Conservation (phyloP, 2,888 invertebrate genomes). For the Drosophila limbata region DNA sequence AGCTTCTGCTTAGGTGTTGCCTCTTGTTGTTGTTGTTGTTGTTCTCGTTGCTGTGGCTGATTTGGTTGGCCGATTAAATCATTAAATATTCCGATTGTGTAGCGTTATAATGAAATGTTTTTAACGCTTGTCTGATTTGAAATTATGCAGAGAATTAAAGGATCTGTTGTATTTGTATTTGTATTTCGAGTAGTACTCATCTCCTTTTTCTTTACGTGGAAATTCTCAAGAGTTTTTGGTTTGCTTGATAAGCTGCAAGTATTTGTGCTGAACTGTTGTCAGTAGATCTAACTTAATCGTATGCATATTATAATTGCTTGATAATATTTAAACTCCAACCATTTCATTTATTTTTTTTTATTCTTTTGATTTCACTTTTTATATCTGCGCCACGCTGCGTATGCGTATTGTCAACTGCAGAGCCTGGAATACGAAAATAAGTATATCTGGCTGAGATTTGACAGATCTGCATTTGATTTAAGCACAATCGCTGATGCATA, state of each 20-base stretch:
- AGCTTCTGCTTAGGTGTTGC: slow-evolving; percentile 73
- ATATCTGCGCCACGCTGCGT: slow-evolving; percentile 46
- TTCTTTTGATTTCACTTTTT: slow-evolving; percentile 8
- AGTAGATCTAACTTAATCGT: slow-evolving; percentile 7
- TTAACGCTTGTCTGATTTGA: slow-evolving; percentile 84
- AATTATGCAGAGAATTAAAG: slow-evolving; percentile 84
- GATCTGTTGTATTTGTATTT: slow-evolving; percentile 68
- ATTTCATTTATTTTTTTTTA: neutral
- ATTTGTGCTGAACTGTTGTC: neutral
- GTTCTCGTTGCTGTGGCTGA: slow-evolving; percentile 56
- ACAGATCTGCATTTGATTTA: slow-evolving; percentile 70
- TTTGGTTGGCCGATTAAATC: slow-evolving; percentile 81
- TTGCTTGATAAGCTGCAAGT: slow-evolving; percentile 1
- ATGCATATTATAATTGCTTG: slow-evolving; percentile 10
- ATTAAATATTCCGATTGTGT: slow-evolving; percentile 85
- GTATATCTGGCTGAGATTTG: slow-evolving; percentile 55
- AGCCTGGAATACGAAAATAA: slow-evolving; percentile 18
- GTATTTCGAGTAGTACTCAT: neutral
- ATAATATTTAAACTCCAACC: slow-evolving; percentile 10
- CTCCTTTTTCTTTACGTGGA: slow-evolving; percentile 30
- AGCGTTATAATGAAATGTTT: slow-evolving; percentile 85
- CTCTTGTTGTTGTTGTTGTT: slow-evolving; percentile 33
- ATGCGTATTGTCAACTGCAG: slow-evolving; percentile 48
- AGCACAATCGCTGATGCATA: slow-evolving; percentile 83
- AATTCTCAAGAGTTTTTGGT: slow-evolving; percentile 39